Conservation (phyloP, 2,797 vertebrate species). For the Todus mexicanus region DNA sequence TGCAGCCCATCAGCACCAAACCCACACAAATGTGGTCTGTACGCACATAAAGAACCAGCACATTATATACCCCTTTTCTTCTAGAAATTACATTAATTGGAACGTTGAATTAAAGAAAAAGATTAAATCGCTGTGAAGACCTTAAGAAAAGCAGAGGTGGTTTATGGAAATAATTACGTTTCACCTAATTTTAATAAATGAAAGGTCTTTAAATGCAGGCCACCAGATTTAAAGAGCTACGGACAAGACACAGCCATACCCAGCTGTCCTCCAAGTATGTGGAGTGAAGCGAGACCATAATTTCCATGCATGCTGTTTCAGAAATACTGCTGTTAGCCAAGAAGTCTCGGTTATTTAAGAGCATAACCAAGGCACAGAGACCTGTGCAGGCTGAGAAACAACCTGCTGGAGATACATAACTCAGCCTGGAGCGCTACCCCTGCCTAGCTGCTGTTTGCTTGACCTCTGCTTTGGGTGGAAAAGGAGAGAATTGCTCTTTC, state of each 20-base stretch:
- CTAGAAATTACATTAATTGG: neutral
- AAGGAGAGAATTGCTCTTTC: neutral
- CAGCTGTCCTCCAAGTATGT: neutral
- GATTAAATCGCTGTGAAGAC: neutral
- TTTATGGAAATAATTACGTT: neutral
- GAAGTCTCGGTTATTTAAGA: neutral
- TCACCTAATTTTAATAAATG: neutral
- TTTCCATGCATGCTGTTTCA: neutral
- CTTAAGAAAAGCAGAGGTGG: neutral
- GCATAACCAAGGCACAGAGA: fast-evolving
- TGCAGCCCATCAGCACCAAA: conserved; percentile 40
- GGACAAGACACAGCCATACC: neutral
- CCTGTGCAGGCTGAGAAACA: neutral
- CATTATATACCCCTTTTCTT: too few relatives aligned
- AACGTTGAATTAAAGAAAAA: neutral
- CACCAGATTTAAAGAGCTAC: neutral
- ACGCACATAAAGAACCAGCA: neutral
- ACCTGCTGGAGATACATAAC: neutral
- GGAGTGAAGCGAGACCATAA: neutral
- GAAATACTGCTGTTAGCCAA: neutral
- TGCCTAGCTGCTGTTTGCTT: neutral
- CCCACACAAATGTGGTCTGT: conserved; percentile 9
- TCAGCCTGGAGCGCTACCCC: neutral
- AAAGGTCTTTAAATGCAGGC: neutral
- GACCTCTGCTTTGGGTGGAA: neutral